These are phyloP conservation scores for Folsomia manolachei DNA, from an alignment of 2,888 invertebrate genomes.

Conservation along the genomic window DNA sequence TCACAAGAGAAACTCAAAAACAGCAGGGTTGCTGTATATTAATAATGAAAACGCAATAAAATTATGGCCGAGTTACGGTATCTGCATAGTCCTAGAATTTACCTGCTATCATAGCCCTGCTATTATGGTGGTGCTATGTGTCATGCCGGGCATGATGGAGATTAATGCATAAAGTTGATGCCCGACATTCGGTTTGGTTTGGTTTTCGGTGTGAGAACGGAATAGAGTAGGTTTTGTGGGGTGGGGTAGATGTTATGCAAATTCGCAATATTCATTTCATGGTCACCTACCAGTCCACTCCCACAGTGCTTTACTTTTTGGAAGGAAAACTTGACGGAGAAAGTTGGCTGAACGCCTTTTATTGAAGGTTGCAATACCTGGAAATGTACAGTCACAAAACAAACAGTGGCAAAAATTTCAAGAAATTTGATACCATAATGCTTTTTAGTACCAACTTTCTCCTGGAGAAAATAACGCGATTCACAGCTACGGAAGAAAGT, in stretches of 20 bases:
- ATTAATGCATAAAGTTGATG: neutral
- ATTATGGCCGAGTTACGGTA: neutral
- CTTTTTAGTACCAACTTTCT: no score
- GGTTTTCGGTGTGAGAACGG: neutral
- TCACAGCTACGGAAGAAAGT: no score
- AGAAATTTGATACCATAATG: no score
- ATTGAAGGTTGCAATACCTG: no score
- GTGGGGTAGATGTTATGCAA: conserved; percentile 5
- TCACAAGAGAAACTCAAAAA: neutral
- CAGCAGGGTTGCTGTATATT: neutral
- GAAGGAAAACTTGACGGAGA: no score
- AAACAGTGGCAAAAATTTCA: neutral
- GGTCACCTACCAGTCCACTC: no score
- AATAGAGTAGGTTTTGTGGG: no score
- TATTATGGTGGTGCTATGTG: neutral
- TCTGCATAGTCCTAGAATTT: neutral
- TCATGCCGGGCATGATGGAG: neutral
- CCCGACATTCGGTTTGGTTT: neutral
- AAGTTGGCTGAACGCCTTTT: no score
- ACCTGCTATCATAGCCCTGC: neutral
- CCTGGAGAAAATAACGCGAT: no score
- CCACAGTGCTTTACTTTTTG: no score
- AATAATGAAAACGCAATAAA: conserved; percentile 6
- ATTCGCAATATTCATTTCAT: neutral
- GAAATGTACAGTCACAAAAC: neutral